A percentile compares a stretch with the other conserved stretches of the same genome.
Conservation (phyloP, 1,140 invertebrate genomes). For the Periplaneta americana region DNA sequence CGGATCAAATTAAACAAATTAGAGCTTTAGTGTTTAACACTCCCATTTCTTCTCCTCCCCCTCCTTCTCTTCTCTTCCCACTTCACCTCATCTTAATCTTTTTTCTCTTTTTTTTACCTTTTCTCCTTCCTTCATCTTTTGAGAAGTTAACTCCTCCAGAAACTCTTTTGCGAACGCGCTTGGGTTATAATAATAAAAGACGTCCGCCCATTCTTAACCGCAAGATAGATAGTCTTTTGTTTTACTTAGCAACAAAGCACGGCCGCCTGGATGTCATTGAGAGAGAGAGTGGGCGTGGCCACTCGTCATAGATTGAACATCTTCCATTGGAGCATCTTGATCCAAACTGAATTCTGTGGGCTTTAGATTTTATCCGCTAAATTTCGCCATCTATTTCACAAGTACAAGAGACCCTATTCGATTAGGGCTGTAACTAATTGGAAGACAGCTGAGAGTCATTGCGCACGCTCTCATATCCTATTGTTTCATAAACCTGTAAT, state of each 20-base stretch:
- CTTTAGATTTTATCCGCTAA: not conserved
- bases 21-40: constrained; percentile 10
- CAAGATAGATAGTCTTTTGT: constrained; percentile 6
- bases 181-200: not conserved
- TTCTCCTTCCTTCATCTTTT: not conserved
- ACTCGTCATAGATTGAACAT: not conserved
- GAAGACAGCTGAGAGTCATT: not conserved
- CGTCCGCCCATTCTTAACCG: constrained; percentile 7
- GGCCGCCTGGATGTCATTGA: not conserved
- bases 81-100: not conserved
- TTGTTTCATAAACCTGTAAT: not conserved
- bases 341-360: not conserved
- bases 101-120: not conserved
- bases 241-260: not conserved
- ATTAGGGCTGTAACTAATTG: not conserved
- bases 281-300: not conserved
- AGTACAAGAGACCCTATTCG: no score
- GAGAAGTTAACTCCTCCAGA: not conserved
- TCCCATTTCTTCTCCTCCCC: not conserved
- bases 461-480: not conserved
- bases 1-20: constrained; percentile 11
- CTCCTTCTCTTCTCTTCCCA: no score
- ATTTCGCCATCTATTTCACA: not conserved
- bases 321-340: not conserved
- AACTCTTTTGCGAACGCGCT: not conserved